Evolutionary conservation across 2,888 invertebrate genomes (phyloP), one percentile per base, ranked within the genome.

Genomic region (Diarsia mendica): DNA sequence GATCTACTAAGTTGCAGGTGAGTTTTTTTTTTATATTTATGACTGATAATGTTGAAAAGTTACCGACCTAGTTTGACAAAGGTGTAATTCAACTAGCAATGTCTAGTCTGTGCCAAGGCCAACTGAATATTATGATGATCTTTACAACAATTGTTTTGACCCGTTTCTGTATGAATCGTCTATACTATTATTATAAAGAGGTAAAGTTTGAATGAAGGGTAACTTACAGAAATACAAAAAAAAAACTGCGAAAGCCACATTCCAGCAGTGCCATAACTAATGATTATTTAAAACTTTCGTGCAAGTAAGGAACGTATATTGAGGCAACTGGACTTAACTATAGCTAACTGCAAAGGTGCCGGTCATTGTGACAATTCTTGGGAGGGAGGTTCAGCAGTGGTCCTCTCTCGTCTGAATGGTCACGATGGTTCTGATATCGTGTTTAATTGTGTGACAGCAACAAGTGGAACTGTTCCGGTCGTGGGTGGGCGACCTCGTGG

Each of bases 401-500:
- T 3, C 6, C 8, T 28, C 5, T 18, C 55, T 18, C 18, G 13
- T 3, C 18, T 33, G n/a, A n/a, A 28, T 11, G 4, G 2, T 15
- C 10, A 33, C 6, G 20, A 71, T 39, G 18, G 33, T 69, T 18
- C 48, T 39, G 48, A 20, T 18, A 18, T 44, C 11, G 53, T 55
- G 11, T 48, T 48, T 11, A 48, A n/a, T 55, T 55, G 13, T 70
- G 51, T 51, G 20, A 9, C 89, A 98, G 98, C 94, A 97, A 85
- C 98, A 98, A 92, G 93, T 97, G 83, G 94, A 97, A 58, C 96
- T 97, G 77, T 96, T 98, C 84, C 94, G 96, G 79, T 96, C 97
- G 72, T 98, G 98, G 98, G 97, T 98, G 82, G 92, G 95, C 67
- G 97, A 98, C 92, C 94, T 98, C 88, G 97, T 96, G 60, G 97